Base-by-base conservation (phyloP, 2,888 invertebrate species). In the Onchidella celtica region DNA sequence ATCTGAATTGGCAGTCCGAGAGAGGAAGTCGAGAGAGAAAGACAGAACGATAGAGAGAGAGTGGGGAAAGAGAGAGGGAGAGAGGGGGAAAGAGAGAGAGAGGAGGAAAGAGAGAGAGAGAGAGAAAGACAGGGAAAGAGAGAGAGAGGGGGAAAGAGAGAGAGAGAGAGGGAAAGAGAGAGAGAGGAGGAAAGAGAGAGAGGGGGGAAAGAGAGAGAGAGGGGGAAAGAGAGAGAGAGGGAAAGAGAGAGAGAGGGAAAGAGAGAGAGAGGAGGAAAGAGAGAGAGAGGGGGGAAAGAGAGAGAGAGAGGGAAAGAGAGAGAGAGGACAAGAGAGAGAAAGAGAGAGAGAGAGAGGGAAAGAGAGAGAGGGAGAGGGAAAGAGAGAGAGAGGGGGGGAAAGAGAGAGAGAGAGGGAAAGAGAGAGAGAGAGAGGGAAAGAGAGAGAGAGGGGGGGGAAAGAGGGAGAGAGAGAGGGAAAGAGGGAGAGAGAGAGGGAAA, bases 191-290 rank as follows among this genome's bases (percentile, higher is more conserved):
- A n/a, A 47, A 47, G 47, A 47, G 47, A 11, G 6, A 17, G 47
- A 47, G 17, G 17, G 47, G 6, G 47, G 47, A 47, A 17, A 47
- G 47, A 17, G 17, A 47, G 17, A 17, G 47, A 47, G 17, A 47
- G 47, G 47, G 9, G 6, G 47, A 17, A 47, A 11, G 47, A 17
- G 17, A 11, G 47, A 11, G 47, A 47, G 17, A 11, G 47, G 47
- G 47, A 17, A 47, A 11, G 47, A 47, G 17, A 11, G 47, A 47
- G 47, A 17, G 6, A 17, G 47, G 47, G 47, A 17, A 47, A 47
- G 47, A 17, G 47, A 17, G 68, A 69, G 69, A 69, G 34, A 69
- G 36, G 38, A 34, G 47, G 47, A 72, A 27, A 72, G 47, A 72
- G 47, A 47, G 47, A 47, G 47, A 47, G 27, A 47, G 47, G 38